A percentile compares a stretch with the other conserved stretches of the same genome.
Evolutionary conservation across 2,113 vertebrate species (phyloP).

Genomic region (Phyllostomus hastatus): DNA sequence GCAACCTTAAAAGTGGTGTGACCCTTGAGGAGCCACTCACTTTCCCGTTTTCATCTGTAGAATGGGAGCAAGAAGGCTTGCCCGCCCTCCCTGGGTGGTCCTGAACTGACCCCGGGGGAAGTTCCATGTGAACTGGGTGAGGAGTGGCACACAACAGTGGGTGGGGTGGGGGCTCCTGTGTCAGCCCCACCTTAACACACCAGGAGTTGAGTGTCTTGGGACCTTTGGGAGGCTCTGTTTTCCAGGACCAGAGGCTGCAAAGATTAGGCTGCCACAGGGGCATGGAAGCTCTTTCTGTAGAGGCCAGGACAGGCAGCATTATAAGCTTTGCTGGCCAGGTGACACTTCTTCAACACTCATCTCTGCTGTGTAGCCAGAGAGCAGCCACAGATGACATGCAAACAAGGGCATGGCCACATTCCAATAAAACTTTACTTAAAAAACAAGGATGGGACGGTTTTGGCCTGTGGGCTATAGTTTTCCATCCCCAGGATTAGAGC

Average conservation of each 20-base stretch:
- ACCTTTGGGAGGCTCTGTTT: not conserved
- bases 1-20: not conserved
- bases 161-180: not conserved
- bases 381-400: not conserved
- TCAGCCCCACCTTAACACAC: not conserved
- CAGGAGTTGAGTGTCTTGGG: not conserved
- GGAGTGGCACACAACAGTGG: not conserved
- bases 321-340: not conserved
- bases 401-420: not conserved
- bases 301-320: not conserved
- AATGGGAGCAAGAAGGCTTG: not conserved
- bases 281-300: not conserved
- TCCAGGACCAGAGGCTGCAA: not conserved
- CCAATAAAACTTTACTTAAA: slow-evolving; percentile 16
- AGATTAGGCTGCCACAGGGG: not conserved
- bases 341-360: not conserved
- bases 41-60: not conserved
- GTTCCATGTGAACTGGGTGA: not conserved
- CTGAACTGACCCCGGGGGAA: not conserved
- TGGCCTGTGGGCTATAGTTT: not conserved
- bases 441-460: not conserved
- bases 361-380: not conserved
- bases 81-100: not conserved
- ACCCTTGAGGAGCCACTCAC: not conserved
- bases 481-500: not conserved